Base-by-base conservation (phyloP, 2,113 vertebrate species). In the Malurus cyaneus region DNA sequence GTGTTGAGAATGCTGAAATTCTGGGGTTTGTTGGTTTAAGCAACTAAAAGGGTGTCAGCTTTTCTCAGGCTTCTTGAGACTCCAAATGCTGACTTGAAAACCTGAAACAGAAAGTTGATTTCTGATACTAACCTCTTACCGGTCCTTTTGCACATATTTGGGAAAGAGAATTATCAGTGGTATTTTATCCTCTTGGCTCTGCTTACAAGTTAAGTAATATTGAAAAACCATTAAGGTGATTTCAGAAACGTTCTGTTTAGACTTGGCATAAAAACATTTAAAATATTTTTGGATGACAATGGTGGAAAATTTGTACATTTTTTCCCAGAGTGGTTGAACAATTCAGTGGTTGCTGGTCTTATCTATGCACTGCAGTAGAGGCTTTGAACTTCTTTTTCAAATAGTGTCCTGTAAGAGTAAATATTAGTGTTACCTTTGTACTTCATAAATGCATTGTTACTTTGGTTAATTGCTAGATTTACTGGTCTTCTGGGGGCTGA, bases 191-290 rank as follows among this genome's bases (percentile, higher is more conserved):
- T 82, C 73, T 88, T 94, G 93, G 81, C 71, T 93, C 78, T 70
- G 49, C 50, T 89, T 80, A 42, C 54, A 82, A 87, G 41, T 54
- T 34, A 78, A 76, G 74, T 54, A 64, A 93, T 74, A 88, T 52
- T 91, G 88, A 97, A 96, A 96, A 96, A 91, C 88, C 84, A 91
- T 94, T 87, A 83, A 50, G 16, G n/a, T 88, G 82, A 70, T 95
- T 91, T 95, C 74, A 95, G 89, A 95, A 93, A 60, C 5, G 1
- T 64, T 93, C 67, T 94, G 36, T 78, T 96, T 86, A 89, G 82
- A 32, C 64, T 88, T 88, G 39, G 70, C 12, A 52, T 41, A 74
- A 87, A 94, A 92, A 29, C 36, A 70, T 90, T 80, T 80, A 23
- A 94, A 96, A 46, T 86, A 83, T 80, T 95, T 95, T 78, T 95